These are phyloP conservation scores for Drosophila paulistorum DNA, from an alignment of 1,140 invertebrate species.

Conservation along the genomic window DNA sequence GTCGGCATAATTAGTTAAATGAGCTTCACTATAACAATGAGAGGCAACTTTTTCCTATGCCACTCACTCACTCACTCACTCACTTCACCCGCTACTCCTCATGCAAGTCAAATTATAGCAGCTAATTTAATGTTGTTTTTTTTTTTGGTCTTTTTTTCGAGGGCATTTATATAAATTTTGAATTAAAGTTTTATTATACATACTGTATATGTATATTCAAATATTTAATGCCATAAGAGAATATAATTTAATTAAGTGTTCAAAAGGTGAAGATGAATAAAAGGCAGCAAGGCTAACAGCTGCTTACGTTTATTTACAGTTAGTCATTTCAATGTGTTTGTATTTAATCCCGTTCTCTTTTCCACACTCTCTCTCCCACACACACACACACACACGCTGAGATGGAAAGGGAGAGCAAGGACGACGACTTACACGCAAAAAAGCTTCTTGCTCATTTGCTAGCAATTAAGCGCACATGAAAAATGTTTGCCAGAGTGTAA, in stretches of 20 bases:
- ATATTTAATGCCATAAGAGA: conserved; percentile 45
- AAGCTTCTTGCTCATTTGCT: conserved; percentile 69
- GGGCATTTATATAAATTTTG: conserved; percentile 39
- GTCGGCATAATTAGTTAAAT: conserved; percentile 77
- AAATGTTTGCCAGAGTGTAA: conserved; percentile 22
- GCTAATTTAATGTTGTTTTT: neutral
- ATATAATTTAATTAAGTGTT: conserved; percentile 72
- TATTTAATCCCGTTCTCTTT: conserved; percentile 11
- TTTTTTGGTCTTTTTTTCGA: no score
- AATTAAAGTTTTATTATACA: conserved; percentile 40
- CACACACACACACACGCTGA: conserved; percentile 21
- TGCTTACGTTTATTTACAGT: conserved; percentile 70
- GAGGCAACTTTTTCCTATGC: conserved; percentile 23
- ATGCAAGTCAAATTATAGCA: conserved; percentile 9
- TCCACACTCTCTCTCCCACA: conserved; percentile 7
- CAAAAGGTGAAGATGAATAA: conserved; percentile 38
- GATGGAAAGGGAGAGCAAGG: neutral
- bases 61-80: neutral
- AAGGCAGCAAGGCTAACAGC: conserved; percentile 16
- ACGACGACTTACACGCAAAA: conserved; percentile 19
- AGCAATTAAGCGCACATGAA: conserved; percentile 67
- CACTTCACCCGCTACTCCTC: neutral
- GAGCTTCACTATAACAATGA: conserved; percentile 71
- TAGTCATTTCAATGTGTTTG: conserved; percentile 68
- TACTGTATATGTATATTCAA: conserved; percentile 34